phyloP scores from a whole-genome alignment of 2,888 invertebrate genomes.

The Druceiella hillmani region DNA sequence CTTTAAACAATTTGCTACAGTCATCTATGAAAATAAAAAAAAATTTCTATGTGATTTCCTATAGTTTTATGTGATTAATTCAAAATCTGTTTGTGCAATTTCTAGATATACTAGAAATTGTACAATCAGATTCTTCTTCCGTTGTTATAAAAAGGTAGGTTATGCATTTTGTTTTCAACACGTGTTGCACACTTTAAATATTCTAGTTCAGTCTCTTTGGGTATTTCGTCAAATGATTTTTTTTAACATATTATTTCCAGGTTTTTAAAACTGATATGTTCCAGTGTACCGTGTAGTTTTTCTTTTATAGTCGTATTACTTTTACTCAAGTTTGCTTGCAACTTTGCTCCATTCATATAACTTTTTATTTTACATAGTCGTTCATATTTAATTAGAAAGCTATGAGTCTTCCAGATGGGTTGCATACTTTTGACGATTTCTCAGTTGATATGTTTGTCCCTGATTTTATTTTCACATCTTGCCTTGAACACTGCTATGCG shows the following conservation, averaged over 20 bases:
- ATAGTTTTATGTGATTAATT: constrained; percentile 17
- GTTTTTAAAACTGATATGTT: constrained; percentile 18
- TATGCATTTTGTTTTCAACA: constrained; percentile 22
- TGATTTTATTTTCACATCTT: too few relatives aligned
- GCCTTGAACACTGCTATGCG: too few relatives aligned
- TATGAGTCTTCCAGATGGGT: too few relatives aligned
- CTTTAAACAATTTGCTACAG: constrained; percentile 17
- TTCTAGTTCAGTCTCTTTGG: constrained; percentile 13
- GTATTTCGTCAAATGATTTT: constrained; percentile 14
- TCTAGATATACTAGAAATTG: too few relatives aligned
- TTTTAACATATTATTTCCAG: constrained; percentile 18
- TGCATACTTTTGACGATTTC: too few relatives aligned
- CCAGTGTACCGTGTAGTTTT: constrained; percentile 16
- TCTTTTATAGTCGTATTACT: too few relatives aligned
- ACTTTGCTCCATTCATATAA: too few relatives aligned
- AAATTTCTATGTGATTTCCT: constrained; percentile 19
- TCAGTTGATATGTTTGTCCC: too few relatives aligned
- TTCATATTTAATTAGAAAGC: too few relatives aligned
- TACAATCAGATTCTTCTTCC: constrained; percentile 12
- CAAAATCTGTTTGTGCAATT: constrained; percentile 19
- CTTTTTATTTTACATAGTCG: too few relatives aligned
- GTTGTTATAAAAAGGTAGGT: constrained; percentile 21
- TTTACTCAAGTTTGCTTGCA: too few relatives aligned
- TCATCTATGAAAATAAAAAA: constrained; percentile 16
- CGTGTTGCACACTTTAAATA: constrained; percentile 17